Evolutionary conservation across 2,888 invertebrate genomes (phyloP).

Genomic region (Agrochola litura): DNA sequence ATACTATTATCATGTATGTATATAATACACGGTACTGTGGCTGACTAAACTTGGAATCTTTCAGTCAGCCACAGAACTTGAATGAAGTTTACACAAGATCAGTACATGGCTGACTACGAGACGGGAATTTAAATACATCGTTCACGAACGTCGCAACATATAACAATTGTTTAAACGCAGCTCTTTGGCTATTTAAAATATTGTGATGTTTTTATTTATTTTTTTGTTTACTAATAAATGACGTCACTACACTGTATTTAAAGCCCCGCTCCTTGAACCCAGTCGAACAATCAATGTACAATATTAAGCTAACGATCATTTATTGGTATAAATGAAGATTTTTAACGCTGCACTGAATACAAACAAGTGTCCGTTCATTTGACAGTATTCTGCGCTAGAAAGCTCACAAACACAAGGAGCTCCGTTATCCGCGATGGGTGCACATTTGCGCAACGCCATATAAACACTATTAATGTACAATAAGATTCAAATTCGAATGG

Average conservation of each 20-base stretch:
- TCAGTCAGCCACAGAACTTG: constrained; percentile 51
- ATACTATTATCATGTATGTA: constrained; percentile 63
- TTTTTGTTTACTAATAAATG: constrained; percentile 12
- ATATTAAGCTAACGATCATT: constrained; percentile 67
- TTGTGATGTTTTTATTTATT: constrained; percentile 45
- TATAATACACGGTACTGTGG: constrained; percentile 65
- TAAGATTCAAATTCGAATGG: constrained; percentile 49
- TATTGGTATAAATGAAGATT: constrained; percentile 62
- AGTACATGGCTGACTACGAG: constrained; percentile 47
- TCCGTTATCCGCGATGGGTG: constrained; percentile 50
- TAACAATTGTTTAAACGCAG: constrained; percentile 26
- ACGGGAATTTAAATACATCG: constrained; percentile 34
- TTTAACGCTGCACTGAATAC: constrained; percentile 56
- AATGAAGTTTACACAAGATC: constrained; percentile 57
- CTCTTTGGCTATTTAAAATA: constrained; percentile 28
- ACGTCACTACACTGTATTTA: constrained; percentile 37
- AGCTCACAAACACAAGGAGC: constrained; percentile 50
- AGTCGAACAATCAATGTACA: constrained; percentile 63
- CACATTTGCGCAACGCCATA: constrained; percentile 51
- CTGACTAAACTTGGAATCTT: constrained; percentile 32
- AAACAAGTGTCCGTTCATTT: constrained; percentile 43
- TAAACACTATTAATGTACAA: constrained; percentile 57
- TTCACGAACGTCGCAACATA: not conserved
- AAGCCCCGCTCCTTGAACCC: constrained; percentile 29
- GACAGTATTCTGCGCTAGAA: constrained; percentile 39